Evolutionary conservation across 2,113 vertebrate species (phyloP), one percentile per base, ranked within the genome.

Genomic region (Xyliphius kryptos): DNA sequence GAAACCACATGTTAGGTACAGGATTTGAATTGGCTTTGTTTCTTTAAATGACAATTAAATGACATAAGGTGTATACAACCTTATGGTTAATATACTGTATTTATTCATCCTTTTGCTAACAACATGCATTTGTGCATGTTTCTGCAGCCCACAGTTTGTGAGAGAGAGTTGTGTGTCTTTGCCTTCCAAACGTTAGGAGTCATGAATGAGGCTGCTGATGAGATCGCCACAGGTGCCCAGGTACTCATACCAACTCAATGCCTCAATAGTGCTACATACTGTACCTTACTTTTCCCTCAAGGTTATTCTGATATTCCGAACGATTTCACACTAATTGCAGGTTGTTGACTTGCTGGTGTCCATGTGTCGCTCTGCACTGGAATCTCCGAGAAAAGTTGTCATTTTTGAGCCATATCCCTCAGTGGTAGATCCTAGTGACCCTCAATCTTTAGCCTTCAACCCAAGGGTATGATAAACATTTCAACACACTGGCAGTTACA

Each of bases 361-460:
- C 53, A 93, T 94, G 92, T 94, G 92, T 79, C 85, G 92, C 19
- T 94, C 90, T 75, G 91, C 92, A 0, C 77, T 94, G 81, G 91
- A 92, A 68, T 94, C 92, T 68, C 92, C 91, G 38, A 89, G 92
- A 70, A 94, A 92, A 83, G 90, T 89, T 57, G 89, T 93, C 55
- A 93, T 94, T 85, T 94, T 94, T 76, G 91, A 93, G 87, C 92
- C 92, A 86, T 94, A 93, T 81, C 91, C 91, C 74, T 94, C 92
- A 69, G 92, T 94, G 75, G 91, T 94, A 61, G 92, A 94, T 77
- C 92, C 92, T 40, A 91, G 89, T 37, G 90, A 94, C 75, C 79
- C 89, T 77, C 90, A 92, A 82, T 83, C 88, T 78, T 80, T 93
- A 83, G 92, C 92, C 84, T 93, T 94, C 82, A 94, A 94, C 74